Percentiles rank a stretch among this genome's conserved stretches.
Conservation (phyloP, 1,140 invertebrate species). For the Agrypnia vestita region DNA sequence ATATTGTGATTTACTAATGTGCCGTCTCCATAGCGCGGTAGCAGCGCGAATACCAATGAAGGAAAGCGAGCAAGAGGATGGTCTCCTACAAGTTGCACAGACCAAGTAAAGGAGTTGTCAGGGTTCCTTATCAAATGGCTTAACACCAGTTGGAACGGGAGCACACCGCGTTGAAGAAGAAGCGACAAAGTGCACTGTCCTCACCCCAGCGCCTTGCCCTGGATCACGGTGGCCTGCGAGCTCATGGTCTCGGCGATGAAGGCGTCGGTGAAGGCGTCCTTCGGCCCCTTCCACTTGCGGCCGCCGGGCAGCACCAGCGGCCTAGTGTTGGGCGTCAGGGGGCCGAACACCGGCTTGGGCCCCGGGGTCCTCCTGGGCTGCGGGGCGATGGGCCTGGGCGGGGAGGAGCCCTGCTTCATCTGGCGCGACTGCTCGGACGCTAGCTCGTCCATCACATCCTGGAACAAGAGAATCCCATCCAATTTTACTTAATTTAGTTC, state of each 20-base stretch:
- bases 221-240: slow-evolving; percentile 83
- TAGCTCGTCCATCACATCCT: slow-evolving; percentile 69
- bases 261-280: slow-evolving; percentile 86
- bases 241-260: slow-evolving; percentile 83
- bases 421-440: slow-evolving; percentile 68
- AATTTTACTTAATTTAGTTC: no score
- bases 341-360: slow-evolving; percentile 69
- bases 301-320: slow-evolving; percentile 80
- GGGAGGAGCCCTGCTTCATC: slow-evolving; percentile 64
- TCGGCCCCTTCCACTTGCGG: slow-evolving; percentile 81
- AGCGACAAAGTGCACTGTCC: neutral
- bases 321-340: slow-evolving; percentile 72
- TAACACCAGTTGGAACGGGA: no score
- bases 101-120: no score
- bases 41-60: no score
- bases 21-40: no score
- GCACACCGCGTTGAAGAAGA: neutral
- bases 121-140: no score
- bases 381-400: slow-evolving; percentile 65
- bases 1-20: no score
- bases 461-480: neutral
- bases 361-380: slow-evolving; percentile 51
- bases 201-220: slow-evolving; percentile 84
- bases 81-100: no score
- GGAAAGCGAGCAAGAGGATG: no score